Conservation (phyloP, 2,797 vertebrate species). For the Hemibagrus guttatus region DNA sequence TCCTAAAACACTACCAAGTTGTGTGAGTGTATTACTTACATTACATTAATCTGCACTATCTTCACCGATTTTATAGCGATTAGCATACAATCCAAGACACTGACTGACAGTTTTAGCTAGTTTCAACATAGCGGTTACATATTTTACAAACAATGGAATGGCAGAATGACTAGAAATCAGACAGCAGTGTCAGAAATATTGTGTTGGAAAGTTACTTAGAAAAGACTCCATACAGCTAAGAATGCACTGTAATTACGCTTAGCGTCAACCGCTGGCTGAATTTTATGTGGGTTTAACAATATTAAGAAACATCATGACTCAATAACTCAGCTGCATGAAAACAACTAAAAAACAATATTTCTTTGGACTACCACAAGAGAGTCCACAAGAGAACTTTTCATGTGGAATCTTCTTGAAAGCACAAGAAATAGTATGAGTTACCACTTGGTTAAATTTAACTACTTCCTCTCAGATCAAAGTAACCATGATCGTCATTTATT, state of each 20-base stretch:
- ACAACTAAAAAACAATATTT: background rate
- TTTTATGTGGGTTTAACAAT: background rate
- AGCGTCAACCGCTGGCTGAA: background rate
- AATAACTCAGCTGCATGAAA: background rate
- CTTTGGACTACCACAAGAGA: constrained; percentile 1
- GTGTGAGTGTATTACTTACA: background rate
- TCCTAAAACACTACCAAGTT: background rate
- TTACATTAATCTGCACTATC: background rate
- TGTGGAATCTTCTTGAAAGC: background rate
- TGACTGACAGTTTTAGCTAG: background rate
- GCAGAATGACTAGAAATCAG: background rate
- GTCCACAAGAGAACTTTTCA: background rate
- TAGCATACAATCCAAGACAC: background rate
- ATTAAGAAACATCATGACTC: background rate
- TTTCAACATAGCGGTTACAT: background rate
- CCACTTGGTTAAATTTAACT: background rate
- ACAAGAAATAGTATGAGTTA: background rate
- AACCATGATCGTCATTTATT: background rate
- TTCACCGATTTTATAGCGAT: background rate
- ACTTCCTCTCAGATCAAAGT: constrained; percentile 6
- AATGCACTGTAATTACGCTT: background rate
- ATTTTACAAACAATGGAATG: background rate
- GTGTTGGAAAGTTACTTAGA: background rate
- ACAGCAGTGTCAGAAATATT: background rate
- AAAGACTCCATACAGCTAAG: background rate